A percentile compares a stretch with the other conserved stretches of the same genome.
phyloP scores from a whole-genome alignment of 2,888 invertebrate species.

The Eupithecia pulchellata region DNA sequence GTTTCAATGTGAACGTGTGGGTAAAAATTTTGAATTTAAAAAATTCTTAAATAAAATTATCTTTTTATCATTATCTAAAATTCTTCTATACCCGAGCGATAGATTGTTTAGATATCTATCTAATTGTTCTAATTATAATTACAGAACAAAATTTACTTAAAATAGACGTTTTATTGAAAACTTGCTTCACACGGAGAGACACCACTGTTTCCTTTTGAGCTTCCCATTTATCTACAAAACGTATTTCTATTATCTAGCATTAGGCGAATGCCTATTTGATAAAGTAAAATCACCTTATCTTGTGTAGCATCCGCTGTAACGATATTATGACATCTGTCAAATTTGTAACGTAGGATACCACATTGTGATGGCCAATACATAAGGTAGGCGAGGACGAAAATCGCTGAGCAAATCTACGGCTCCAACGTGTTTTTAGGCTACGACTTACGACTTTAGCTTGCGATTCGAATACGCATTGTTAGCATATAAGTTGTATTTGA shows the following conservation, averaged over 20 bases:
- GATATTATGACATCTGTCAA: slow-evolving; percentile 5
- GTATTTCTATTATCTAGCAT: neutral
- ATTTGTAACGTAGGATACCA: neutral
- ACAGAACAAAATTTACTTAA: neutral
- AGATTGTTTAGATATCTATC: no score
- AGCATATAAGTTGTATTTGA: neutral
- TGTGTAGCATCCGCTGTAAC: neutral
- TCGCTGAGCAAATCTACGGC: neutral
- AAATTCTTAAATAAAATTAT: no score
- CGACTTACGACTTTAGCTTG: no score
- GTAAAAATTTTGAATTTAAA: no score
- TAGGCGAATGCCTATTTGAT: no score
- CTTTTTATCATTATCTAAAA: no score
- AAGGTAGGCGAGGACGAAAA: neutral
- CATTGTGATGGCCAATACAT: neutral
- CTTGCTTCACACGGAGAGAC: neutral
- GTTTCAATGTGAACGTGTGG: no score
- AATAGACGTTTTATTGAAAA: neutral
- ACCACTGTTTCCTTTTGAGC: neutral
- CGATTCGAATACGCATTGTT: no score
- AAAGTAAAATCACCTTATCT: neutral
- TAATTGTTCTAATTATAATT: no score
- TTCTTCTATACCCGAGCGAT: no score
- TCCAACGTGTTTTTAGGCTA: neutral
- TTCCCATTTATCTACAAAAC: neutral